A percentile compares a stretch with the other conserved stretches of the same genome.
phyloP scores from a whole-genome alignment of 2,113 vertebrate genomes.

The Paradisaea rubra region DNA sequence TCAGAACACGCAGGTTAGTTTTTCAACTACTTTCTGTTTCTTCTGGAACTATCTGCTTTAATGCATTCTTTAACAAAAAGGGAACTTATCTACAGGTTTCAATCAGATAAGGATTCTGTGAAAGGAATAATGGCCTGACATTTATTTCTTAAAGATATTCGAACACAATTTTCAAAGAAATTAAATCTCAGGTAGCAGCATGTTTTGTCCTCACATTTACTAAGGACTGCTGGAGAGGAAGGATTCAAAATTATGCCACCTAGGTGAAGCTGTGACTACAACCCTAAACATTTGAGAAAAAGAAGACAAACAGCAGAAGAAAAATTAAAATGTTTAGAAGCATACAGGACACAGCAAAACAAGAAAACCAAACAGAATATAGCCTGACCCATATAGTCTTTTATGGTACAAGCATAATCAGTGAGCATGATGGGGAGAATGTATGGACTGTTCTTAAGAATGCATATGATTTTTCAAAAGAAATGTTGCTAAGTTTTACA shows the following conservation, averaged over 20 bases:
- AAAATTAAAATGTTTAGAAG: not conserved
- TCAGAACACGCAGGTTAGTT: conserved; percentile 51
- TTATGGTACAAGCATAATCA: not conserved
- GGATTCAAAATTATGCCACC: conserved; percentile 39
- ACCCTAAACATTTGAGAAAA: not conserved
- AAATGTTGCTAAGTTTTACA: not conserved
- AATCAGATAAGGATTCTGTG: conserved; percentile 63
- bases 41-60: conserved; percentile 44
- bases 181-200: not conserved
- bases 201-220: conserved; percentile 40
- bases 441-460: not conserved
- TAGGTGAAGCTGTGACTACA: not conserved
- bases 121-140: conserved; percentile 56
- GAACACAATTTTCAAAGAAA: conserved; percentile 49
- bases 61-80: conserved; percentile 59
- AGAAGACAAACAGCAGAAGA: not conserved
- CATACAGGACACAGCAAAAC: not conserved
- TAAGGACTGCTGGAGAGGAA: not conserved
- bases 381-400: not conserved
- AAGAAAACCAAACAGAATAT: not conserved
- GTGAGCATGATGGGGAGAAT: not conserved
- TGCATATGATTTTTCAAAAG: not conserved
- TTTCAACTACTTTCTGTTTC: conserved; percentile 56
- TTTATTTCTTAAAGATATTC: conserved; percentile 46
- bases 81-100: conserved; percentile 49